Base-by-base conservation (phyloP, 2,113 vertebrate species). In the Alligator sinensis region DNA sequence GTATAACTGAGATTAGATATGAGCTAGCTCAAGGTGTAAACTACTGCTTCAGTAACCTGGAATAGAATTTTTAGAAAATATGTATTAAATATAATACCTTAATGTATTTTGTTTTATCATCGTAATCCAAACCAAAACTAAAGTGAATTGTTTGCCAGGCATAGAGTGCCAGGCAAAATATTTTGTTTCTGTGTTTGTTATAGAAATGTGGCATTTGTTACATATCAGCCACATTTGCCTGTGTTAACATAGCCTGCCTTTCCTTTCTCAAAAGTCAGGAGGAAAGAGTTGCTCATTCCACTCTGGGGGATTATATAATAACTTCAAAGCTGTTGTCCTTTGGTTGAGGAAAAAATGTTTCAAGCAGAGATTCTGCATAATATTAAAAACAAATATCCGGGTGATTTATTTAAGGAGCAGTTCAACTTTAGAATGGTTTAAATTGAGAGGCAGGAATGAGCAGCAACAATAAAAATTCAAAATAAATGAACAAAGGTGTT, bases 301-400 rank as follows among this genome's bases (percentile, higher is more conserved):
- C 47, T 84, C 38, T 58, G 87, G 91, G 8, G 87, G 14, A 54
- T 82, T 90, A 78, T 93, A 34, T 90, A 93, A 58, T 38, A 57
- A 77, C 88, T 92, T 96, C 94, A 95, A 84, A 95, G 80, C 72
- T 89, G 57, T 84, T 96, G 47, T 88, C 96, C 57, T 76, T 81
- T 80, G 64, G 75, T 79, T 94, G 89, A 96, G 82, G 75, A 64
- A 96, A 96, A 89, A 93, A 77, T 19, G 59, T 91, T 93, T 95
- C 88, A 94, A 85, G 87, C 72, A 94, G 93, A 89, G 74, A 60
- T 94, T 84, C 80, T 96, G 70, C 58, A 38, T 91, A 81, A 83
- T 84, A 82, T 81, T 87, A 89, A 91, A 93, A 38, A 6, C 21
- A 81, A 90, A 84, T 90, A 93, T 78, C 54, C 94, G 81, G 92